Evolutionary conservation across 2,888 invertebrate genomes (phyloP).

Genomic region (Diadegma fenestrale): DNA sequence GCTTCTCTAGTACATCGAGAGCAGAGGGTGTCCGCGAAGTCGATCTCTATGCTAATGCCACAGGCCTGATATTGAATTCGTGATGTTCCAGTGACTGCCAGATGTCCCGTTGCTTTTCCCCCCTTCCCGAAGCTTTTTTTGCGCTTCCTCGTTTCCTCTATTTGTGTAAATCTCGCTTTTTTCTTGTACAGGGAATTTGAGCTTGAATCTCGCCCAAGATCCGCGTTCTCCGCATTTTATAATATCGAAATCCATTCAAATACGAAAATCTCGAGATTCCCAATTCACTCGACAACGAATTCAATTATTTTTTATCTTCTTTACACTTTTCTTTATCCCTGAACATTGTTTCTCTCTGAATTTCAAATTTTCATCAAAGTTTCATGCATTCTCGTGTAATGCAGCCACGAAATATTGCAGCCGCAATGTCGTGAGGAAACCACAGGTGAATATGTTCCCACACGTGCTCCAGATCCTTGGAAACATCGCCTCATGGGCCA

Average conservation of each 20-base stretch:
- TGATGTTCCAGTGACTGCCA: constrained; percentile 71
- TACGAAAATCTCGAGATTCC: not conserved
- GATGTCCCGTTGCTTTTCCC: constrained; percentile 64
- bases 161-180: not conserved
- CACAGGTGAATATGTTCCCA: not conserved
- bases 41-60: constrained; percentile 78
- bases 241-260: not conserved
- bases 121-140: not conserved
- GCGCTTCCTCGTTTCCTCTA: constrained; percentile 18
- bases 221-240: not conserved
- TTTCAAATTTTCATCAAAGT: not conserved
- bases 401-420: not conserved
- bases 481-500: not conserved
- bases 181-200: not conserved
- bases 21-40: constrained; percentile 62
- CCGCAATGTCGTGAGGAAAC: not conserved
- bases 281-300: not conserved
- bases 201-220: not conserved
- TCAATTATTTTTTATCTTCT: not conserved
- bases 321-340: not conserved
- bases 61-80: constrained; percentile 77
- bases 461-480: not conserved
- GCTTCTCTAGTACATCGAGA: constrained; percentile 4
- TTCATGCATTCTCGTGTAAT: not conserved
- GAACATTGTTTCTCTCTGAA: not conserved